A percentile compares a stretch with the other conserved stretches of the same genome.
Conservation (phyloP, 2,797 vertebrate genomes). For the Cygnus olor region DNA sequence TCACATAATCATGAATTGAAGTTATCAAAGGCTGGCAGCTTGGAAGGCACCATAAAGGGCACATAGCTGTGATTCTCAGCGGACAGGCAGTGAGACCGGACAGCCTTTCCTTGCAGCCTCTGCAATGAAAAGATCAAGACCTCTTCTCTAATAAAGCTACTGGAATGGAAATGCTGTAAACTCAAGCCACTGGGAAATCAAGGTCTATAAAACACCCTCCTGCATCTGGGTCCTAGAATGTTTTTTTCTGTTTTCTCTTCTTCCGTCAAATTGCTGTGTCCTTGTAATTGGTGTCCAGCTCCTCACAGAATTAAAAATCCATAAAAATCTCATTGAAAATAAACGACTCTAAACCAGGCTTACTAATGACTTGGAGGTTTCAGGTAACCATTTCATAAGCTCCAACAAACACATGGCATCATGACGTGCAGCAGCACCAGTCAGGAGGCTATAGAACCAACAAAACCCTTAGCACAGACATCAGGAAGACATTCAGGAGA, state of each 20-base stretch:
- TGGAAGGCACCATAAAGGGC: not conserved
- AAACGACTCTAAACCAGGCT: not conserved
- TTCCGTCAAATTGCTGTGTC: not conserved
- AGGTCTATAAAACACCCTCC: not conserved
- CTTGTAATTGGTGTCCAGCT: not conserved
- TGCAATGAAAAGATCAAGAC: not conserved
- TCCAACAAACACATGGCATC: not conserved
- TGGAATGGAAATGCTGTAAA: not conserved
- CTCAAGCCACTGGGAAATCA: conserved; percentile 4
- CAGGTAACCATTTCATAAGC: not conserved
- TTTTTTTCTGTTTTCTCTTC: not conserved
- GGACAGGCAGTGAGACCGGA: not conserved
- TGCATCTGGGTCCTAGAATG: not conserved
- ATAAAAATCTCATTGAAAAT: not conserved
- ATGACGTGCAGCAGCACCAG: not conserved
- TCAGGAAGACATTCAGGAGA: not conserved
- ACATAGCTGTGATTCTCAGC: not conserved
- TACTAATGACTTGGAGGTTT: not conserved
- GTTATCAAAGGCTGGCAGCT: not conserved
- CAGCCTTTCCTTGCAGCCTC: not conserved
- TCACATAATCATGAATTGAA: not conserved
- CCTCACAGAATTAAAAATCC: not conserved
- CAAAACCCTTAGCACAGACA: not conserved
- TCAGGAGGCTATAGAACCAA: not conserved
- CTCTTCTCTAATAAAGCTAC: not conserved